Evolutionary conservation across 1,140 invertebrate species (phyloP), one percentile per base, ranked within the genome.

Genomic region (Drosophila repleta): DNA sequence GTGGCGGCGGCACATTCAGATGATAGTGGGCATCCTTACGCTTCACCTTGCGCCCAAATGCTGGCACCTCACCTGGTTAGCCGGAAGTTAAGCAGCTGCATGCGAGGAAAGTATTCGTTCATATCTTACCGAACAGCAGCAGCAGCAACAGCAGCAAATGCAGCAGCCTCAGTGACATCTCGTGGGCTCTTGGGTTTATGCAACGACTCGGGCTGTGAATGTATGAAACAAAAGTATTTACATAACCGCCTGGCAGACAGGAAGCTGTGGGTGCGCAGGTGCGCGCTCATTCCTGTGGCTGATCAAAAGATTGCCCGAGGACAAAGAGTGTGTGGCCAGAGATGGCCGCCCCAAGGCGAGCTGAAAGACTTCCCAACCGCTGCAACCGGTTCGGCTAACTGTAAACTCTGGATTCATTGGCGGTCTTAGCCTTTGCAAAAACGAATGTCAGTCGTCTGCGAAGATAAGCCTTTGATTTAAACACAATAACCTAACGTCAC

Each of bases 41-140:
- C 45, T 91, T 91, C 18, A 91, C 76, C 68, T 91, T 91, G 15
- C 90, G 90, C 21, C 85, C 82, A 62, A 71, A 29, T 6, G 83
- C 52, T 17, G 71, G 68, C 46, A 35, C 51, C 18, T 68, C 71
- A 18, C 52, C 73, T 76, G 21, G 11, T 46, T 43, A 65, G 37
- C 24, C 41, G 21, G 46, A 55, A 64, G 48, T 8, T 32, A 32
- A 18, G 43, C 45, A 66, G 48, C 11, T 65, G 20, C 6, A 29
- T 63, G 51, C n/a, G 58, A 60, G 39, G 45, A 63, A 58, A 53
- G 65, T 15, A 18, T 51, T 10, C 21, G 46, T 10, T 7, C 26
- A 32, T 37, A n/a, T 48, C 82, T 85, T 53, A 85, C 82, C 82
- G 43, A 65, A 88, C 13, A 85, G 43, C 55, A 88, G 51, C 63